A percentile compares a stretch with the other conserved stretches of the same genome.
phyloP scores from a whole-genome alignment of 2,113 vertebrate genomes.

The Clarias magur region DNA sequence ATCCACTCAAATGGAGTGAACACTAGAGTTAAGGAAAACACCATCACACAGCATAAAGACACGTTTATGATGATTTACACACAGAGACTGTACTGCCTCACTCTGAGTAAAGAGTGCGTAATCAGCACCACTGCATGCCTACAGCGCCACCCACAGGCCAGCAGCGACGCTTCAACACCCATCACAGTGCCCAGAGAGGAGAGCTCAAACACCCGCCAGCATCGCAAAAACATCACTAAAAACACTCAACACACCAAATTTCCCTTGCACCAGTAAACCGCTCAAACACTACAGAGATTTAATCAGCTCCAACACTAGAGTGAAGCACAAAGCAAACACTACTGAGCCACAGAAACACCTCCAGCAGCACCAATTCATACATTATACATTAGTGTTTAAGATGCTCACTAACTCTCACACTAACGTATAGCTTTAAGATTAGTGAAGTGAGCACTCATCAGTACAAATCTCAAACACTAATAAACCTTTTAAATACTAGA shows the following conservation, averaged over 20 bases:
- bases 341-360: neutral
- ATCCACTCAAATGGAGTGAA: conserved; percentile 77
- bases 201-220: neutral
- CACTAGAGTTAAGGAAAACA: conserved; percentile 65
- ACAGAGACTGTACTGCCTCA: neutral
- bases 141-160: neutral
- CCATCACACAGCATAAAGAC: neutral
- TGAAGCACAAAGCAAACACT: neutral
- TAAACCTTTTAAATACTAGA: neutral
- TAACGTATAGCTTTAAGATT: neutral
- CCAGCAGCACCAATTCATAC: neutral
- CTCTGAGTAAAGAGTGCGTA: neutral
- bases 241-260: neutral
- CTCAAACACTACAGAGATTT: neutral
- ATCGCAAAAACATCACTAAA: neutral
- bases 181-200: neutral
- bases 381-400: neutral
- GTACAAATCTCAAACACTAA: neutral
- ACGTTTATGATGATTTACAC: neutral
- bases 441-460: neutral
- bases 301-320: no score
- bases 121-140: neutral
- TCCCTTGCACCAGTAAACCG: neutral
- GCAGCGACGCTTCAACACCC: neutral
- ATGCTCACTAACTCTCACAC: no score